Conservation (phyloP, 2,113 vertebrate genomes). For the Seriola dumerili region DNA sequence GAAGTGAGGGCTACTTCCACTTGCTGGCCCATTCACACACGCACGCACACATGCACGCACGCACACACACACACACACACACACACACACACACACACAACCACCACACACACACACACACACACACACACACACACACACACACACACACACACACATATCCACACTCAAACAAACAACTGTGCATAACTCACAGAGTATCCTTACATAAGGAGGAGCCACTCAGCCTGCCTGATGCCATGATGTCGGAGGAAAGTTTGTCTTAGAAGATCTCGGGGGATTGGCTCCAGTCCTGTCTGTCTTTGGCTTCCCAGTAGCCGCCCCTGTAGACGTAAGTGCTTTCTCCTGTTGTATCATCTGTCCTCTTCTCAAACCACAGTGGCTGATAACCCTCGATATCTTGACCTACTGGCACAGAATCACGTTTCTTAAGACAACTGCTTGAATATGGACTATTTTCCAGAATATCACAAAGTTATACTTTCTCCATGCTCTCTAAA, state of each 20-base stretch:
- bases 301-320: slow-evolving; percentile 97
- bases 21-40: neutral
- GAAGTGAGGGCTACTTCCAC: neutral
- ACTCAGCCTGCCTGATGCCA: slow-evolving; percentile 6
- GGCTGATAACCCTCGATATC: slow-evolving; percentile 89
- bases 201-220: slow-evolving; percentile 31
- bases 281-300: slow-evolving; percentile 91
- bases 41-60: slow-evolving; percentile 25
- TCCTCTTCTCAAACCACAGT: slow-evolving; percentile 93
- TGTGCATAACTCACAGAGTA: slow-evolving; percentile 13
- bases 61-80: slow-evolving; percentile 27
- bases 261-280: slow-evolving; percentile 94
- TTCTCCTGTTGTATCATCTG: slow-evolving; percentile 88
- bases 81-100: neutral
- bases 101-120: slow-evolving; percentile 19
- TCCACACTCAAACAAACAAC: slow-evolving; percentile 19
- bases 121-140: slow-evolving; percentile 31
- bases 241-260: neutral
- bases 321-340: slow-evolving; percentile 90
- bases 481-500: neutral
- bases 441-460: slow-evolving; percentile 1
- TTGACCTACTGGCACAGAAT: slow-evolving; percentile 83
- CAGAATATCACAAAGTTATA: neutral
- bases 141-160: slow-evolving; percentile 31
- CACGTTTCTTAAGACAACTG: slow-evolving; percentile 21